Percentiles rank a stretch among this genome's conserved stretches.
Conservation (phyloP, 2,888 invertebrate genomes). For the Cheilosia scutellata region DNA sequence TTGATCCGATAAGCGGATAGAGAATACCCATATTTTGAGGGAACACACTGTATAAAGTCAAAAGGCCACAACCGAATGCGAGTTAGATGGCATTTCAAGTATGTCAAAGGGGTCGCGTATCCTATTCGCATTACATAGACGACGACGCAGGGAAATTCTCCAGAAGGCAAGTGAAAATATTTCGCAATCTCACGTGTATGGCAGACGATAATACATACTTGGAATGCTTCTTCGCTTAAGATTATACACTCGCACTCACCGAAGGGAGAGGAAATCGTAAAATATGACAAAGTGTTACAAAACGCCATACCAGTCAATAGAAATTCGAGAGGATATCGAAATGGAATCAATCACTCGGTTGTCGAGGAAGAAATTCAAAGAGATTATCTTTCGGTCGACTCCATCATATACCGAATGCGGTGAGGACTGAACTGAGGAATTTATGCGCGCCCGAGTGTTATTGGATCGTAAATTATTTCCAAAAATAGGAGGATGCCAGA, state of each 20-base stretch:
- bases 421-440: slow-evolving; percentile 10
- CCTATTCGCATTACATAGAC: slow-evolving; percentile 6
- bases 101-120: slow-evolving; percentile 31
- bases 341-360: slow-evolving; percentile 66
- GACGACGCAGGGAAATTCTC: neutral
- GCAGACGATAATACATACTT: slow-evolving; percentile 31
- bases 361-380: slow-evolving; percentile 41
- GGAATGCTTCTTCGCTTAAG: slow-evolving; percentile 6
- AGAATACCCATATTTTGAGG: slow-evolving; percentile 30
- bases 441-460: slow-evolving; percentile 33
- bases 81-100: slow-evolving; percentile 45
- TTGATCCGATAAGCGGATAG: slow-evolving; percentile 67
- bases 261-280: slow-evolving; percentile 37
- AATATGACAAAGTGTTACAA: slow-evolving; percentile 59
- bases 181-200: slow-evolving; percentile 15
- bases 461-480: slow-evolving; percentile 67
- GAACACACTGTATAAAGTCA: slow-evolving; percentile 25
- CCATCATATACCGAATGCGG: slow-evolving; percentile 31
- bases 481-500: slow-evolving; percentile 43
- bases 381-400: slow-evolving; percentile 61
- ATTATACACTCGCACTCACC: neutral
- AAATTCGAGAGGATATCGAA: slow-evolving; percentile 56
- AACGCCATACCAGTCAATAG: neutral
- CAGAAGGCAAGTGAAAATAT: neutral
- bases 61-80: slow-evolving; percentile 61